Evolutionary conservation across 2,888 invertebrate genomes (phyloP), one percentile per base, ranked within the genome.

Genomic region (Doris montereyensis): DNA sequence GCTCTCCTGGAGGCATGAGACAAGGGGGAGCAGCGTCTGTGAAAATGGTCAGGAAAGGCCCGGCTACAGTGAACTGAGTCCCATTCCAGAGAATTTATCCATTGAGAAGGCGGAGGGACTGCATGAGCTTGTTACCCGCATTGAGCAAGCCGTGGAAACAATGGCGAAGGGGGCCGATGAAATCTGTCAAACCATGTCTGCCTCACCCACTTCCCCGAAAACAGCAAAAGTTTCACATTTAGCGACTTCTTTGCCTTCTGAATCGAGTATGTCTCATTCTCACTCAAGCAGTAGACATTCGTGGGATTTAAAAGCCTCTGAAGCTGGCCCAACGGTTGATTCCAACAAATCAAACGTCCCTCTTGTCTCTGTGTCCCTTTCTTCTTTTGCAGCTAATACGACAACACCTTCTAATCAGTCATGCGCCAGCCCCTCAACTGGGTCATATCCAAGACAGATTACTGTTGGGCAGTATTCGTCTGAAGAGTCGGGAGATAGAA

Each of bases 41-140:
- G 4, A 35, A 30, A 32, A 65, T 81, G 41, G 70, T 87, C 65
- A 85, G 86, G 77, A 81, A 87, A n/a, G 89, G 88, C 89, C 89
- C 1, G 89, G 88, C 2, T 88, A 84, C 78, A 88, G 88, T 82
- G 87, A 88, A 24, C 79, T 89, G 28, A 84, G 85, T 58, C 85
- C 82, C 0, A 81, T 83, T 4, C 76, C 80, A 28, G 76, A 82
- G 1, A 87, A 88, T 72, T 77, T 67, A 5, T 81, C 83, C 13
- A 87, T 87, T 76, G 71, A 83, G 8, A 84, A 83, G 52, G 73
- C 84, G 1, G 85, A 87, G 30, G 80, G 85, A 81, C 84, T 88
- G 62, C 84, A 85, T 32, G 84, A 86, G 30, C 76, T 87, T 32
- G 87, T 87, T 21, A 71, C 52, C 24, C 76, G 72, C n/a, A 79